Conservation (phyloP, 2,797 vertebrate genomes). For the Cheirogaleus major region DNA sequence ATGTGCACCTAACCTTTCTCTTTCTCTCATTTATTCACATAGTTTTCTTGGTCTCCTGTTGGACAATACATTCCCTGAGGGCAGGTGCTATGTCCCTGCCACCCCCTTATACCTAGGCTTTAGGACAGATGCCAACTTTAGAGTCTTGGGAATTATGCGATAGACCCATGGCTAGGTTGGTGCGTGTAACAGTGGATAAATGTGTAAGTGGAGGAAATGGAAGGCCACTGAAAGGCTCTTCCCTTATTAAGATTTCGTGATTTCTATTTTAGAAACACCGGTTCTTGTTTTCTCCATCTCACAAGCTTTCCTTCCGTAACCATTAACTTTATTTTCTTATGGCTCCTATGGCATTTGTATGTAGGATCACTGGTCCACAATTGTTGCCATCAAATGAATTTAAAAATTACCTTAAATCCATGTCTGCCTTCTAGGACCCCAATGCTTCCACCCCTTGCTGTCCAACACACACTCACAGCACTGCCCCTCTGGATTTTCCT, state of each 20-base stretch:
- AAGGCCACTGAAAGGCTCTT: not conserved
- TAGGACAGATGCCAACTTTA: not conserved
- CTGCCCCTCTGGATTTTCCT: not conserved
- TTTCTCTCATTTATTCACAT: not conserved
- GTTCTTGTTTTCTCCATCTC: not conserved
- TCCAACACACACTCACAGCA: too few species aligned
- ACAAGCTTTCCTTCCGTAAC: not conserved
- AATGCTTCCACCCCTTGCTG: fast-evolving
- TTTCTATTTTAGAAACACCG: not conserved
- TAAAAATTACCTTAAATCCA: not conserved
- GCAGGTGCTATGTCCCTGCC: not conserved
- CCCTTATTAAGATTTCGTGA: not conserved
- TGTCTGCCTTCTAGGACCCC: not conserved
- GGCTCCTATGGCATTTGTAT: not conserved
- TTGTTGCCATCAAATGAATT: not conserved
- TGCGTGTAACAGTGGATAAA: not conserved
- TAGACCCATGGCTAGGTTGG: not conserved
- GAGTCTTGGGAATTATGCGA: not conserved
- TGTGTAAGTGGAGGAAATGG: not conserved
- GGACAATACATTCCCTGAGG: not conserved
- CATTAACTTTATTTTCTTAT: not conserved
- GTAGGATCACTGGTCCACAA: not conserved
- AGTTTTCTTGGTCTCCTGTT: not conserved
- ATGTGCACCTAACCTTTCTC: not conserved
- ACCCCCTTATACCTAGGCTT: too few species aligned